Evolutionary conservation across 2,888 invertebrate species (phyloP).

Genomic region (Tinea semifulvella): DNA sequence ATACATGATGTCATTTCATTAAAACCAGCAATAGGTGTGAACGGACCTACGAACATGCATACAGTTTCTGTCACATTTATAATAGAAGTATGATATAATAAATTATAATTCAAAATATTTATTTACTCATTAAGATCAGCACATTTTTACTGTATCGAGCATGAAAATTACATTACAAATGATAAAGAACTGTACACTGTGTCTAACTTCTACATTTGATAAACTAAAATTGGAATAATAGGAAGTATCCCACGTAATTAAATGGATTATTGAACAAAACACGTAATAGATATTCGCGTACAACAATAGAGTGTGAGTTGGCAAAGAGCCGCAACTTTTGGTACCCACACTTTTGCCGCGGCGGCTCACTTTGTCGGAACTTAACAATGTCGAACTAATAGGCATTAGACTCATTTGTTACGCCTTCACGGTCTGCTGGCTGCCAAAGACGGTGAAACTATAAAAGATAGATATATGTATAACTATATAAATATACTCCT

Average conservation of each 20-base stretch:
- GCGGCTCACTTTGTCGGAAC: slow-evolving; percentile 48
- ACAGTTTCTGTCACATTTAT: too few species aligned
- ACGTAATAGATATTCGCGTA: slow-evolving; percentile 2
- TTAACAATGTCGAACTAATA: slow-evolving; percentile 59
- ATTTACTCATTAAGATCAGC: too few species aligned
- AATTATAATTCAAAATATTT: too few species aligned
- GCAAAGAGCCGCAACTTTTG: slow-evolving; percentile 12
- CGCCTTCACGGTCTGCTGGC: slow-evolving; percentile 50
- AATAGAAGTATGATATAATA: too few species aligned
- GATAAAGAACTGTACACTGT: too few species aligned
- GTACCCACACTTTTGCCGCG: slow-evolving; percentile 31
- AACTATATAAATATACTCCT: too few species aligned
- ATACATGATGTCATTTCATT: too few species aligned
- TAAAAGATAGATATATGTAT: slow-evolving; percentile 36
- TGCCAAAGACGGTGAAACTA: slow-evolving; percentile 36
- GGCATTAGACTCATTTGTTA: slow-evolving; percentile 56
- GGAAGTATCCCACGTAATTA: slow-evolving; percentile 3
- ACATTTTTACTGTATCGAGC: too few species aligned
- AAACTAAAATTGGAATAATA: not conserved
- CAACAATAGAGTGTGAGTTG: slow-evolving; percentile 9
- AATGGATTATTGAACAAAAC: slow-evolving; percentile 11
- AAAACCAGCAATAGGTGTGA: too few species aligned
- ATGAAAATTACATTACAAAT: too few species aligned
- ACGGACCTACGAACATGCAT: too few species aligned
- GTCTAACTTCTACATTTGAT: too few species aligned